These are phyloP conservation scores for Phasianus colchicus DNA, from an alignment of 2,113 vertebrate genomes.

Conservation along the genomic window DNA sequence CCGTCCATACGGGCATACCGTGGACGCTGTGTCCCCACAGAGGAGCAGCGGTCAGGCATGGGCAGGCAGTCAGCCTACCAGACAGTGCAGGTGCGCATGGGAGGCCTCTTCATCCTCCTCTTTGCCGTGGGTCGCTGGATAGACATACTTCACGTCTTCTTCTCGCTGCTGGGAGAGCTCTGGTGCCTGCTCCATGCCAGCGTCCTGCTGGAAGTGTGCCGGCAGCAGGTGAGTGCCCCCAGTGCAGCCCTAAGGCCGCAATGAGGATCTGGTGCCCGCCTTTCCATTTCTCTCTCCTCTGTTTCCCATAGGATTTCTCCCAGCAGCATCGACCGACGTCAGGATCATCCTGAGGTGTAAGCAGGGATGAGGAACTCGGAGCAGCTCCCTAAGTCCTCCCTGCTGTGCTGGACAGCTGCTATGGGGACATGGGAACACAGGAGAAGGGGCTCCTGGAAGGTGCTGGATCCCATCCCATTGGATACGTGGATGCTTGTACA, in stretches of 20 bases:
- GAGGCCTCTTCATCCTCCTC: constrained; percentile 89
- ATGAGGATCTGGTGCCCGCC: background rate
- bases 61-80: constrained; percentile 71
- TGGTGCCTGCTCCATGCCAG: constrained; percentile 81
- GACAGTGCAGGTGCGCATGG: constrained; percentile 87
- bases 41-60: constrained; percentile 79
- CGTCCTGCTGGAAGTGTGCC: constrained; percentile 79
- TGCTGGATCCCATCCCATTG: fast-evolving
- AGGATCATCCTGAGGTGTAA: background rate
- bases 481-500: fast-evolving
- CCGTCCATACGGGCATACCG: background rate
- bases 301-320: background rate
- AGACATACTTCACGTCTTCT: constrained; percentile 85
- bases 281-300: background rate
- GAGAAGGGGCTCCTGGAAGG: background rate
- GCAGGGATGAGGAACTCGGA: background rate
- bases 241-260: fast-evolving
- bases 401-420: fast-evolving
- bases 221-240: constrained; percentile 77
- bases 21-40: constrained; percentile 32
- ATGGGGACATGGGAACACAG: background rate
- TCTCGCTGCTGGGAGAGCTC: constrained; percentile 89
- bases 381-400: background rate
- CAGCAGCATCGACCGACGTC: background rate
- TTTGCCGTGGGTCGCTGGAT: constrained; percentile 89